A percentile compares a stretch with the other conserved stretches of the same genome.
Conservation (phyloP, 2,113 vertebrate genomes). For the Eleginops maclovinus region DNA sequence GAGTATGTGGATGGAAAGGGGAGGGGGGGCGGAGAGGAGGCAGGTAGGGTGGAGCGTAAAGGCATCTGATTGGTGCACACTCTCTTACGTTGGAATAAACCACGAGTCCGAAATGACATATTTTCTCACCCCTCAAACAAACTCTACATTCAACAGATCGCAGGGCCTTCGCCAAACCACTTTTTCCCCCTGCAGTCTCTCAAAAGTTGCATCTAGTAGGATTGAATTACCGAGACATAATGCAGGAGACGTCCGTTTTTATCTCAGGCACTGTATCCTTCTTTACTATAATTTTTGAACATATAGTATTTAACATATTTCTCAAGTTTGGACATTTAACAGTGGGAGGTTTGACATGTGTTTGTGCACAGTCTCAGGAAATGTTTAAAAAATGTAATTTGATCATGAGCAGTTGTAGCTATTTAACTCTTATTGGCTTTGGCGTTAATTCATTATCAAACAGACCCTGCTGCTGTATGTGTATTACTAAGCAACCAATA, state of each 20-base stretch:
- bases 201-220: conserved; percentile 73
- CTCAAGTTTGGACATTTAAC: conserved; percentile 14
- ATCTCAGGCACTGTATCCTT: conserved; percentile 22
- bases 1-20: conserved; percentile 76
- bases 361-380: not conserved
- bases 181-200: conserved; percentile 72
- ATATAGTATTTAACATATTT: not conserved
- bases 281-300: not conserved
- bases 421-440: not conserved
- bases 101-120: conserved; percentile 81
- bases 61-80: conserved; percentile 76
- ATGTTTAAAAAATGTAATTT: too few relatives aligned
- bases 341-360: not conserved
- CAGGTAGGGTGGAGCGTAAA: conserved; percentile 73
- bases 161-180: conserved; percentile 73
- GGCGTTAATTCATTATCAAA: not conserved
- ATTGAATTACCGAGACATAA: conserved; percentile 73
- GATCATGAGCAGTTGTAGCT: not conserved
- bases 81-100: conserved; percentile 78
- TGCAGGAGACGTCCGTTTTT: conserved; percentile 53
- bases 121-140: conserved; percentile 82
- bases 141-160: conserved; percentile 81
- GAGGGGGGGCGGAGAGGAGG: conserved; percentile 58
- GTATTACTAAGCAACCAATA: not conserved
- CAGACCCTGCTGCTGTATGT: not conserved